These are phyloP conservation scores for Urocitellus parryii DNA, from an alignment of 2,113 vertebrate species.

Conservation along the genomic window DNA sequence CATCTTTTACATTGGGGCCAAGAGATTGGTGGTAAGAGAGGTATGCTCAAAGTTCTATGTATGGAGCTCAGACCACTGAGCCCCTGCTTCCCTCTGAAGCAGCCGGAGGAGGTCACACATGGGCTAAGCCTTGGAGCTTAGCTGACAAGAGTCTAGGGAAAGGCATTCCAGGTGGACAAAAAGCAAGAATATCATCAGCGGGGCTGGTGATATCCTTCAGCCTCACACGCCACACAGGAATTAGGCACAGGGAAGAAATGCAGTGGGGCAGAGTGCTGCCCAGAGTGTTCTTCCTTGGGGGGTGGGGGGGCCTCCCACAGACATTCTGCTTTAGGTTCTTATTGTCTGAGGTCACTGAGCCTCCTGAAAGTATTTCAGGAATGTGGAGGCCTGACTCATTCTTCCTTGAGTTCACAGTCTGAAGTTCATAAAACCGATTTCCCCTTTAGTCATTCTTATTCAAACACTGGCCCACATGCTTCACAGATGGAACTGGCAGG, in stretches of 20 bases:
- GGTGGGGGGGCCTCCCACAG: slow-evolving; percentile 54
- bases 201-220: neutral
- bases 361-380: slow-evolving; percentile 76
- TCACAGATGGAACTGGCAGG: slow-evolving; percentile 70
- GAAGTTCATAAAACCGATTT: slow-evolving; percentile 77
- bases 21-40: neutral
- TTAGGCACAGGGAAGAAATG: neutral
- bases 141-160: neutral
- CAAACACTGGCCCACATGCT: slow-evolving; percentile 76
- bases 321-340: slow-evolving; percentile 62
- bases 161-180: neutral
- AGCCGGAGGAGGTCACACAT: neutral
- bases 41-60: rapidly evolving
- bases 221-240: neutral
- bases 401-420: slow-evolving; percentile 79
- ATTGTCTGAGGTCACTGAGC: slow-evolving; percentile 81
- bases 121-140: neutral
- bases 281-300: slow-evolving; percentile 25
- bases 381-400: slow-evolving; percentile 79
- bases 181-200: neutral
- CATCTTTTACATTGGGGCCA: neutral
- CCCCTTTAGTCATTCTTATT: slow-evolving; percentile 77
- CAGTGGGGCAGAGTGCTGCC: neutral
- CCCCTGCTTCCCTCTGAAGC: neutral
- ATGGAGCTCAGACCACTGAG: neutral